These are phyloP conservation scores for Pycnomerus fuliginosus DNA, from an alignment of 2,888 invertebrate genomes.

Conservation along the genomic window DNA sequence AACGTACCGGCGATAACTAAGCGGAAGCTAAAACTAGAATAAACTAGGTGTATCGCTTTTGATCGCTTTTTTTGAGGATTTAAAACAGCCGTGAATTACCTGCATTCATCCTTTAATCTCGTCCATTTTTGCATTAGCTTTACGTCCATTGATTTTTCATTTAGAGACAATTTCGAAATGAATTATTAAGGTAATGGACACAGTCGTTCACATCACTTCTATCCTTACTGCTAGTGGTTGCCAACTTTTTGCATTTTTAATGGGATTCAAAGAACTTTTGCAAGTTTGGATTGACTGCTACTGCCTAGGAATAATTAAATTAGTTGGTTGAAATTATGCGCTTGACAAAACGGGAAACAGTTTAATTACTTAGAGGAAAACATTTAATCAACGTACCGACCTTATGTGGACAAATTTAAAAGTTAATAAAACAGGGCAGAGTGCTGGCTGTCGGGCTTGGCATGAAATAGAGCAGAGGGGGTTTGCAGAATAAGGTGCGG, in stretches of 20 bases:
- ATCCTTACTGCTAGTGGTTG: no score
- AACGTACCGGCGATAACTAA: conserved; percentile 13
- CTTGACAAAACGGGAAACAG: conserved; percentile 17
- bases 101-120: no score
- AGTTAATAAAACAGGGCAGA: conserved; percentile 16
- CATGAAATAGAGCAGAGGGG: conserved; percentile 7
- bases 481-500: conserved; percentile 4
- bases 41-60: background rate
- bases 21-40: background rate
- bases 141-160: no score
- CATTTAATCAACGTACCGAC: conserved; percentile 19
- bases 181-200: no score
- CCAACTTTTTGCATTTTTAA: no score
- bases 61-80: no score
- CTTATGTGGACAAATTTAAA: conserved; percentile 18
- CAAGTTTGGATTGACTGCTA: no score
- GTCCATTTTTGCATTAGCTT: no score
- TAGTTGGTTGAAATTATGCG: conserved; percentile 11
- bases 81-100: no score
- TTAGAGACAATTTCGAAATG: no score
- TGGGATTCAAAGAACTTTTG: no score
- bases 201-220: no score
- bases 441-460: conserved; percentile 3
- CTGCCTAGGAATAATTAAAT: conserved; percentile 5
- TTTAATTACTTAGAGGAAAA: conserved; percentile 23